These are phyloP conservation scores for Gallirallus australis DNA, from an alignment of 2,797 vertebrate genomes.

Conservation along the genomic window DNA sequence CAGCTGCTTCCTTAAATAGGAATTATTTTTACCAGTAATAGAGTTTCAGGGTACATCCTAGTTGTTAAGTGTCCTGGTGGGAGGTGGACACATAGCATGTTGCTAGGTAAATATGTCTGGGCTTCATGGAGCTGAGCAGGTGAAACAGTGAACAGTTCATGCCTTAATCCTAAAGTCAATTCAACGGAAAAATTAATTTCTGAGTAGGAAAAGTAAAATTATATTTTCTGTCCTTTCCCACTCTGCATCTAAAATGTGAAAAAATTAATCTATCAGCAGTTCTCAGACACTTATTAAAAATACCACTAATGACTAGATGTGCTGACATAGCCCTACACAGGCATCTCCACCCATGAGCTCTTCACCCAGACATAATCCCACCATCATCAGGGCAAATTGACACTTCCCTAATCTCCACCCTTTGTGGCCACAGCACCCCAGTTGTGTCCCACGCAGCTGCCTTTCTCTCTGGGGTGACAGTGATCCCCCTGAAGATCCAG, in stretches of 20 bases:
- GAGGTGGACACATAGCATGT: not conserved
- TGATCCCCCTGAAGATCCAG: not conserved
- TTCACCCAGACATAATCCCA: not conserved
- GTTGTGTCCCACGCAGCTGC: fast-evolving
- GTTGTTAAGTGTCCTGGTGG: not conserved
- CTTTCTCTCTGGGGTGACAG: not conserved
- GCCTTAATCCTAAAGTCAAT: not conserved
- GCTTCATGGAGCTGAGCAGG: not conserved
- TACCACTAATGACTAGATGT: not conserved
- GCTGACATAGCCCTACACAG: not conserved
- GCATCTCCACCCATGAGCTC: not conserved
- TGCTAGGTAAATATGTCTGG: not conserved
- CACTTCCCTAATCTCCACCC: not conserved
- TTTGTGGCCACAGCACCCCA: not conserved
- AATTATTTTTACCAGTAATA: not conserved
- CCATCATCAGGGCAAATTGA: not conserved
- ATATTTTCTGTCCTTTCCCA: not conserved
- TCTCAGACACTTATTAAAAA: not conserved
- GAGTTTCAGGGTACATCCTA: not conserved
- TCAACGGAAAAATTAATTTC: not conserved
- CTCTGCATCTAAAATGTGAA: not conserved
- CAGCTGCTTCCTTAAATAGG: not conserved
- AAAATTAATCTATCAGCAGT: not conserved
- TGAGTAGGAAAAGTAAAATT: not conserved
- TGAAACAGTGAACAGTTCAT: not conserved